Evolutionary conservation across 2,113 vertebrate species (phyloP).

Genomic region (Cryptomyrus ogoouensis): DNA sequence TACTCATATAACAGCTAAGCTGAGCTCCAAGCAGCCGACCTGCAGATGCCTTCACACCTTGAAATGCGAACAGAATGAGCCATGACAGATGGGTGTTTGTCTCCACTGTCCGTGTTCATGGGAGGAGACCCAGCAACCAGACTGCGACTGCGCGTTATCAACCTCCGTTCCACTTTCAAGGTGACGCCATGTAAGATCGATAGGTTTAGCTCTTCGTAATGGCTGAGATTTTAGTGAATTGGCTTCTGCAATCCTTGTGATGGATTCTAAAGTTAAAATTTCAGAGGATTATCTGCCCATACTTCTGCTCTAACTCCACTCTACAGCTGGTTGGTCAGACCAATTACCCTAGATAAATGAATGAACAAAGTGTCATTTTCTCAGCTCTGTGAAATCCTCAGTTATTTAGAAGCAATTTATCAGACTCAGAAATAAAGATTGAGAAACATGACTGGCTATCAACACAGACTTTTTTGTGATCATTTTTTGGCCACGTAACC

Average conservation of each 20-base stretch:
- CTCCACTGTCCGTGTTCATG: slow-evolving; percentile 30
- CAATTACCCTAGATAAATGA: slow-evolving; percentile 31
- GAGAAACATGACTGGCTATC: not conserved
- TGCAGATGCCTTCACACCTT: not conserved
- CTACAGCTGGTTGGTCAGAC: slow-evolving; percentile 33
- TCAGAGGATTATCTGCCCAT: not conserved
- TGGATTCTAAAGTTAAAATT: slow-evolving; percentile 38
- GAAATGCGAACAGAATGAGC: not conserved
- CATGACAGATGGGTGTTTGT: not conserved
- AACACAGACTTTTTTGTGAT: not conserved
- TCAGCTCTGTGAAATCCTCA: slow-evolving; percentile 21
- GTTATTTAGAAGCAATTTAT: slow-evolving; percentile 21
- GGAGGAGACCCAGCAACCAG: slow-evolving; percentile 5
- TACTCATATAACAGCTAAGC: not conserved
- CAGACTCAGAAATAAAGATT: slow-evolving; percentile 16
- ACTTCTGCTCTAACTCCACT: slow-evolving; percentile 25
- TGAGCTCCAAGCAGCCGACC: not conserved
- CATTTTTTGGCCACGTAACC: not conserved
- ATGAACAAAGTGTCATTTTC: slow-evolving; percentile 33
- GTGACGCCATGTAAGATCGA: slow-evolving; percentile 25
- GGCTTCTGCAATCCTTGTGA: slow-evolving; percentile 27
- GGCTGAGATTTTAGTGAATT: slow-evolving; percentile 34
- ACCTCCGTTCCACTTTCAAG: slow-evolving; percentile 22
- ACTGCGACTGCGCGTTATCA: slow-evolving; percentile 27
- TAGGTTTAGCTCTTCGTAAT: slow-evolving; percentile 29